phyloP scores from a whole-genome alignment of 2,113 vertebrate genomes.

The Thoracochromis brauschi region DNA sequence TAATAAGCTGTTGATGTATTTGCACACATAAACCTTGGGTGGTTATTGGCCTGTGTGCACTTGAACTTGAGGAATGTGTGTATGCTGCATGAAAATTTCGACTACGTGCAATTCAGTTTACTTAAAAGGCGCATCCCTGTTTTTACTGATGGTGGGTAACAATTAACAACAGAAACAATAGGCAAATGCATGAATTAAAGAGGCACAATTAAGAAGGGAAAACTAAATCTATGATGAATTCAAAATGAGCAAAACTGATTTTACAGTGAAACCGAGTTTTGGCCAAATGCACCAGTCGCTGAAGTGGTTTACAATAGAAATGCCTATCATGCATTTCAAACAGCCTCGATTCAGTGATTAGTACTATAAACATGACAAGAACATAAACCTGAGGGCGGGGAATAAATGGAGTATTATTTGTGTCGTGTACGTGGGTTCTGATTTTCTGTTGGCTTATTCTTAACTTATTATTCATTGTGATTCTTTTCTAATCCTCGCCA shows the following conservation, averaged over 20 bases:
- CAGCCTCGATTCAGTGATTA: background rate
- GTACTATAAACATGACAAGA: background rate
- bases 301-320: background rate
- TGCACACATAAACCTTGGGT: background rate
- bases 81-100: background rate
- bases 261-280: background rate
- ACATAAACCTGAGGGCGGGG: background rate
- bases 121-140: accelerated
- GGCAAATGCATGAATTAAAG: background rate
- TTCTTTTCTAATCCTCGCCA: background rate
- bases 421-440: background rate
- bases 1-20: background rate
- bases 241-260: background rate
- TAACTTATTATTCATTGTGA: background rate
- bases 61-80: background rate
- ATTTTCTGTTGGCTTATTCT: background rate
- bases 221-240: background rate
- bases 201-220: background rate
- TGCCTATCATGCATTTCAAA: background rate
- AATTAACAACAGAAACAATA: background rate
- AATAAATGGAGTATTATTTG: background rate
- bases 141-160: background rate
- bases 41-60: background rate
- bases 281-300: background rate
- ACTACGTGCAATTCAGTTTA: background rate